phyloP scores from a whole-genome alignment of 2,113 vertebrate genomes.

The Merops nubicus region DNA sequence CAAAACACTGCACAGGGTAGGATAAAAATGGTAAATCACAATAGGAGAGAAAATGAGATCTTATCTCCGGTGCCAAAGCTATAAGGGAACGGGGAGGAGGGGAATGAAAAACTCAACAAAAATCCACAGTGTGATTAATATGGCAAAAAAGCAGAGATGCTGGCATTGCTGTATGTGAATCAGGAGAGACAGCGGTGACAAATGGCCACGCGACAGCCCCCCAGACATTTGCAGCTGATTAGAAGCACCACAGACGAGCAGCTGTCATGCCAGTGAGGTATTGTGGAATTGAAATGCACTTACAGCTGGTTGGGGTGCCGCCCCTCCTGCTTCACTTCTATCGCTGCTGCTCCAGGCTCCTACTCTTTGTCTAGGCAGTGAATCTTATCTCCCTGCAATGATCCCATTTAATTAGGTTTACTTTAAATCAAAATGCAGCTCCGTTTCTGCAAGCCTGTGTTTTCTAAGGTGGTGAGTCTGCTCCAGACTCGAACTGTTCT shows the following conservation, averaged over 20 bases:
- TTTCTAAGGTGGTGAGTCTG: background rate
- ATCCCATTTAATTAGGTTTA: conserved; percentile 23
- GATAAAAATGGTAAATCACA: background rate
- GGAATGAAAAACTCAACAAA: background rate
- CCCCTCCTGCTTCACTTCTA: conserved; percentile 14
- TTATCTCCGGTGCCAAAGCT: background rate
- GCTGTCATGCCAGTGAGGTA: conserved; percentile 25
- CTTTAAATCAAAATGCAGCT: background rate
- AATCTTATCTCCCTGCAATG: background rate
- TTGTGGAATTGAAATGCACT: conserved; percentile 28
- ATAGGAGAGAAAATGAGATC: background rate
- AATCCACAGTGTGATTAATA: background rate
- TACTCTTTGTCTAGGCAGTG: background rate
- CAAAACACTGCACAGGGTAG: background rate
- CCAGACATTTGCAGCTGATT: conserved; percentile 24
- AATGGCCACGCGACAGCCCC: background rate
- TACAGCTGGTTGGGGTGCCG: conserved; percentile 2
- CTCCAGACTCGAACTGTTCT: background rate
- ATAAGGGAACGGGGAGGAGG: background rate
- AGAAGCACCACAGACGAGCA: background rate
- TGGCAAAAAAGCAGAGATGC: background rate
- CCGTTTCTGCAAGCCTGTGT: background rate
- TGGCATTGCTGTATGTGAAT: background rate
- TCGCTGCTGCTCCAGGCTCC: conserved; percentile 37
- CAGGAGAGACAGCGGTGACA: background rate